phyloP scores from a whole-genome alignment of 2,888 invertebrate species.

The Drosophila setosimentum region DNA sequence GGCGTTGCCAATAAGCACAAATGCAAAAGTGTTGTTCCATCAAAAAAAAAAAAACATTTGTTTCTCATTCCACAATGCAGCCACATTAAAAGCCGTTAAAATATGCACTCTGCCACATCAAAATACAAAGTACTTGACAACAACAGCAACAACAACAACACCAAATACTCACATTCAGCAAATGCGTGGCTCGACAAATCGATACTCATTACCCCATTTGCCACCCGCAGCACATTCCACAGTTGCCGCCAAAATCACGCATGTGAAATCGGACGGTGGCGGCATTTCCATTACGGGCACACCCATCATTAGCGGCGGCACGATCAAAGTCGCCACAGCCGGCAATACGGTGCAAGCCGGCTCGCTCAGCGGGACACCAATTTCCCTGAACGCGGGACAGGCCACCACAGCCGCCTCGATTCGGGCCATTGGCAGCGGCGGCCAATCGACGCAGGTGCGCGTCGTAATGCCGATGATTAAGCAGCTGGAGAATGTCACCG shows the following conservation, averaged over 20 bases:
- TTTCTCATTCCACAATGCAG: conserved; percentile 40
- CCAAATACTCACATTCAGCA: conserved; percentile 62
- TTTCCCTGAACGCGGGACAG: conserved; percentile 75
- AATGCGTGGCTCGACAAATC: conserved; percentile 65
- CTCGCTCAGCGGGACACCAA: conserved; percentile 71
- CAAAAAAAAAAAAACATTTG: conserved; percentile 1
- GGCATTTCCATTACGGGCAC: conserved; percentile 63
- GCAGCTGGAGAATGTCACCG: conserved; percentile 85
- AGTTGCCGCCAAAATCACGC: conserved; percentile 86
- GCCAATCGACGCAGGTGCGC: conserved; percentile 84
- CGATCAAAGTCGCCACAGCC: conserved; percentile 78
- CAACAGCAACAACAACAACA: conserved; percentile 46
- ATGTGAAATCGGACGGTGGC: conserved; percentile 85
- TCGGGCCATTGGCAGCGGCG: conserved; percentile 81
- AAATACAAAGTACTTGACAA: conserved; percentile 57
- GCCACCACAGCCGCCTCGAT: conserved; percentile 82
- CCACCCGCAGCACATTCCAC: conserved; percentile 76
- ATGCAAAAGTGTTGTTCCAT: conserved; percentile 43
- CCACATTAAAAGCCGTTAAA: conserved; percentile 68
- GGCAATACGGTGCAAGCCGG: conserved; percentile 63
- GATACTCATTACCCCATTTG: conserved; percentile 73
- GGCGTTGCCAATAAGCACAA: conserved; percentile 47
- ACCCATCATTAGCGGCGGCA: conserved; percentile 65
- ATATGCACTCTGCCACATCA: conserved; percentile 61
- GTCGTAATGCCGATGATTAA: conserved; percentile 86